Percentiles rank a stretch among this genome's conserved stretches.
Conservation (phyloP, 2,113 vertebrate genomes). For the Chloropsis cyanopogon region DNA sequence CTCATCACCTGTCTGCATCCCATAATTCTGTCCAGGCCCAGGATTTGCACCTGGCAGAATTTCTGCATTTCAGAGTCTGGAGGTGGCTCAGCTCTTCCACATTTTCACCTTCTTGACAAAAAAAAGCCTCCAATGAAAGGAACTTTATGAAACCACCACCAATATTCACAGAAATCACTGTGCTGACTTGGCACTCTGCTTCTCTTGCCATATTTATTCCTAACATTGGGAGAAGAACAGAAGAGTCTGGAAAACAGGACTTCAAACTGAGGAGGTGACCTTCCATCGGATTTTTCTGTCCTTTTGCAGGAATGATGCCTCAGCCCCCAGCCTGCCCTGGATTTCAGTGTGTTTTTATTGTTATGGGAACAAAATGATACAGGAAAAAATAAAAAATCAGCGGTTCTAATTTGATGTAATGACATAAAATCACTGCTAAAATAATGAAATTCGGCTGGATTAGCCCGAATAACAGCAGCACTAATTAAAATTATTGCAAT, state of each 20-base stretch:
- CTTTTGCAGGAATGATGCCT: not conserved
- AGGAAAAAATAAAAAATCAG: not conserved
- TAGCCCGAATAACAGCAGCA: not conserved
- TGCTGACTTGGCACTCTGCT: not conserved
- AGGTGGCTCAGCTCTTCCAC: not conserved
- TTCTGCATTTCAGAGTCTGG: not conserved
- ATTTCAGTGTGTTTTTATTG: not conserved
- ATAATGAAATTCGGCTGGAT: not conserved
- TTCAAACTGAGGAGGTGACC: not conserved
- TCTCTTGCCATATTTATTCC: not conserved
- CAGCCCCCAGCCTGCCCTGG: not conserved
- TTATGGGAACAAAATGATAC: not conserved
- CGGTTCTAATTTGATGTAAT: not conserved
- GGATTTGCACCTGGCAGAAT: not conserved
- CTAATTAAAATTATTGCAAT: not conserved
- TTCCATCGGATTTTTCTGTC: not conserved
- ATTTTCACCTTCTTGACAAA: not conserved
- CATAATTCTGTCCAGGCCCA: not conserved
- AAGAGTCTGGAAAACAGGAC: not conserved
- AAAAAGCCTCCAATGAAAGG: fast-evolving
- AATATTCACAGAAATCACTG: not conserved
- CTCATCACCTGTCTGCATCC: not conserved
- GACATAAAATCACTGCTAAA: not conserved
- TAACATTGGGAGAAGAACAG: not conserved
- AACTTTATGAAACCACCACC: not conserved